Evolutionary conservation across 2,888 invertebrate genomes (phyloP), one percentile per base, ranked within the genome.

Genomic region (Volucella inflata): DNA sequence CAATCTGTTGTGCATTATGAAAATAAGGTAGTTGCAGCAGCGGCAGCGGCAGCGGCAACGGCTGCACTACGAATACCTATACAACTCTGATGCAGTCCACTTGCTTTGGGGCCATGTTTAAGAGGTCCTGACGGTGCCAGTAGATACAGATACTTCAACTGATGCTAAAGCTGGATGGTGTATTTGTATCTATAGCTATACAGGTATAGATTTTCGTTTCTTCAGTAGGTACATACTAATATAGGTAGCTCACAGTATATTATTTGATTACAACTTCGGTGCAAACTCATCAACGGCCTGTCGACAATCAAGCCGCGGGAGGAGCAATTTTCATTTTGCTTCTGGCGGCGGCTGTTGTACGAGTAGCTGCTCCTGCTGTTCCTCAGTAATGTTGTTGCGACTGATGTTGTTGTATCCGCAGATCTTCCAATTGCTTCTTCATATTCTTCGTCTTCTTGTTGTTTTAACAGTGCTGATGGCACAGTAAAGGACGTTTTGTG

Each of bases 231-330:
- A 38, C 30, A 17, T 40, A 10, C 44, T 21, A 12, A 30, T 3
- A 14, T 12, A 8, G 11, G 59, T 67, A 53, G 77, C 71, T 59
- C 48, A 67, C 60, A 57, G 76, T 67, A 81, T 85, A 81, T 85
- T 85, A 85, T 82, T 87, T 87, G 87, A 87, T 87, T 87, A 82
- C 87, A 87, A 87, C 72, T 87, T 74, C 82, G 81, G 87, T 87
- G 82, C 87, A 87, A 82, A 87, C 81, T 87, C 87, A 87, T 82
- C 82, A 87, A 88, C 84, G 87, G 87, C 87, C 87, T 88, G 88
- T 88, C 87, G 87, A 87, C 88, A 88, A 87, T 88, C 87, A 87
- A 88, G 88, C 88, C 88, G 88, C 88, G 87, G 88, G 88, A 87
- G 84, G 85, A 87, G 87, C 81, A 88, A 88, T 88, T 88, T 88